Percentiles rank a stretch among this genome's conserved stretches.
Conservation (phyloP, 2,888 invertebrate species). For the Drosophila borborema region DNA sequence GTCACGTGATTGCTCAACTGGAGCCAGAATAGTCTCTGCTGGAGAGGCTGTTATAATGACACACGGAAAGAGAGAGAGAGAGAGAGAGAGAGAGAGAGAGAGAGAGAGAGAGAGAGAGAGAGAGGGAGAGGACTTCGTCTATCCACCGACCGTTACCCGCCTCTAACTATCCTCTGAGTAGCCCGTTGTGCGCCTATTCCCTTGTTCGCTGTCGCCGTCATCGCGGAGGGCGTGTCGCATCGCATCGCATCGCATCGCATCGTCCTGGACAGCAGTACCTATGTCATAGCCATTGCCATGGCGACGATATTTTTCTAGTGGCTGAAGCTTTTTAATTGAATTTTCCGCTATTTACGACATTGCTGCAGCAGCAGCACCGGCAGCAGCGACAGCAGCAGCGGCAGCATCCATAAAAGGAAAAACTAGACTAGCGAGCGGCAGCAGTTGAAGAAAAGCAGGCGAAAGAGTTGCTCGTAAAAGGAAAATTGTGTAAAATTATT, state of each 20-base stretch:
- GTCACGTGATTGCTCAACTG: slow-evolving; percentile 78
- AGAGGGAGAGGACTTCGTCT: not conserved
- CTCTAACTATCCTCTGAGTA: slow-evolving; percentile 1
- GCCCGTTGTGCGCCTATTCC: slow-evolving; percentile 52
- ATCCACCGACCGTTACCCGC: not conserved
- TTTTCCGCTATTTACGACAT: slow-evolving; percentile 77
- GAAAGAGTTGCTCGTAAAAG: slow-evolving; percentile 56
- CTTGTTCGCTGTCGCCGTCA: slow-evolving; percentile 42
- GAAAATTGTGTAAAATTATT: slow-evolving; percentile 72
- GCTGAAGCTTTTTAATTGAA: slow-evolving; percentile 80
- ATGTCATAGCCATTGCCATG: slow-evolving; percentile 77
- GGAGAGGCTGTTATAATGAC: slow-evolving; percentile 62
- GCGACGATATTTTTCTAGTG: slow-evolving; percentile 81
- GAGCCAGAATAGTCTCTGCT: slow-evolving; percentile 40
- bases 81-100: not conserved
- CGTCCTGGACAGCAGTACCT: slow-evolving; percentile 57
- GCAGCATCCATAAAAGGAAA: slow-evolving; percentile 30
- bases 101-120: not conserved
- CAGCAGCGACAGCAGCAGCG: slow-evolving; percentile 4
- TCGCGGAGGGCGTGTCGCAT: not conserved
- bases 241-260: not conserved
- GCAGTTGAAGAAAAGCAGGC: slow-evolving; percentile 34
- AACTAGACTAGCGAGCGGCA: slow-evolving; percentile 24
- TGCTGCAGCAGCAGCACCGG: slow-evolving; percentile 23
- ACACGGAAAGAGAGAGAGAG: not conserved